Percentiles rank a stretch among this genome's conserved stretches.
Conservation (phyloP, 2,888 invertebrate species). For the Nesidiocoris tenuis region DNA sequence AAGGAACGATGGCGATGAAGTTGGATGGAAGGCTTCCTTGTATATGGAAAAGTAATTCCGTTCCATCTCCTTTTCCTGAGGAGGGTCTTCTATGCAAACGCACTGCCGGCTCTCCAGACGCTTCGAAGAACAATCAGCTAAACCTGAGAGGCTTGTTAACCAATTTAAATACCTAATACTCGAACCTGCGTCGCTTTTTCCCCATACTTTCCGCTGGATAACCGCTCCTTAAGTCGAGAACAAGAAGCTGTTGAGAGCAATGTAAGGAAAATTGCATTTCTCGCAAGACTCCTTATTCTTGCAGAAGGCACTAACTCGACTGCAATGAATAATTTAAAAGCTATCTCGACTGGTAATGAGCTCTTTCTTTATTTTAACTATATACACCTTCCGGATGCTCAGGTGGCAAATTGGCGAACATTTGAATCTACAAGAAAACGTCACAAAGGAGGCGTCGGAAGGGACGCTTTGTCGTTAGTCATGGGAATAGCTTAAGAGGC, state of each 20-base stretch:
- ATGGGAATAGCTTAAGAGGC: too few species aligned
- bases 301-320: constrained; percentile 1
- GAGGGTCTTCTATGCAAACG: neutral
- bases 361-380: neutral
- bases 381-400: neutral
- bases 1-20: neutral
- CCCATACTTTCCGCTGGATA: constrained; percentile 13
- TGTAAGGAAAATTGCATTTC: constrained; percentile 18
- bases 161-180: constrained; percentile 35
- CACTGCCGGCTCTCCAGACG: constrained; percentile 7
- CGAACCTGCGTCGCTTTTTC: neutral
- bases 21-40: neutral
- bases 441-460: neutral
- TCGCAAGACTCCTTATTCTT: neutral
- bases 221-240: constrained; percentile 23
- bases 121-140: constrained; percentile 22
- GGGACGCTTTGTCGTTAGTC: too few species aligned
- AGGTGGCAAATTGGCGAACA: neutral
- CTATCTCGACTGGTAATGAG: neutral
- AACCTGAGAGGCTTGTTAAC: constrained; percentile 17
- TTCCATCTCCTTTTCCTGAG: neutral
- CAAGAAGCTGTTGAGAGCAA: constrained; percentile 1
- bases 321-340: constrained; percentile 33
- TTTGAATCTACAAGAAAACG: neutral
- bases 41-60: neutral